Evolutionary conservation across 2,888 invertebrate genomes (phyloP).

Genomic region (Dryobota labecula): DNA sequence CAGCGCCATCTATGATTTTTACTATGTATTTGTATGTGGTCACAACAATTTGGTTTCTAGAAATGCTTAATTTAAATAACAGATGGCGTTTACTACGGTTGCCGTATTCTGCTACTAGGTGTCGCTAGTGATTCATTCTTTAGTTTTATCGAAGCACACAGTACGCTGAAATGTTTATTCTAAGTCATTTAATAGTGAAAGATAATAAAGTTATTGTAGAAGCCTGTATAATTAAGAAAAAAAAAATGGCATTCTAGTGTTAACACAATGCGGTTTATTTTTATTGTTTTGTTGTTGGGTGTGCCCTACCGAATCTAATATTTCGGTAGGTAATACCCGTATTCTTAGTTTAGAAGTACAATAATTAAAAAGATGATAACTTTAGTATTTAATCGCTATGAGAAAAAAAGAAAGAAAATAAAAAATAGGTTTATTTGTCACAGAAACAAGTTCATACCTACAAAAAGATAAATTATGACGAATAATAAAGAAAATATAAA

Average conservation of each 20-base stretch:
- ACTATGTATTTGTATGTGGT: not conserved
- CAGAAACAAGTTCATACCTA: too few relatives aligned
- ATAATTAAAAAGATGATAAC: too few relatives aligned
- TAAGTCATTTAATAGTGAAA: not conserved
- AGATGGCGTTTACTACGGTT: conserved; percentile 13
- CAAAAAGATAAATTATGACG: too few relatives aligned
- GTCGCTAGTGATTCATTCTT: conserved; percentile 17
- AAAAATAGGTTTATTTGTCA: too few relatives aligned
- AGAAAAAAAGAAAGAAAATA: too few relatives aligned
- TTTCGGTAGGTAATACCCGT: too few relatives aligned
- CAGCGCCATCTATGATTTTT: conserved; percentile 6
- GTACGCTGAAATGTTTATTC: not conserved
- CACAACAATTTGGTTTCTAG: rapidly evolving
- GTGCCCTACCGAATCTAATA: too few relatives aligned
- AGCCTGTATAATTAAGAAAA: not conserved
- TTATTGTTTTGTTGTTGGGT: too few relatives aligned
- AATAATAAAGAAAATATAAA: too few relatives aligned
- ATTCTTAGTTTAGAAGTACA: too few relatives aligned
- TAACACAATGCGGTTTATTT: too few relatives aligned
- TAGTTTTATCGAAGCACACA: not conserved
- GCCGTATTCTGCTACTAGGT: not conserved
- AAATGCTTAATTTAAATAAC: not conserved
- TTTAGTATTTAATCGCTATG: too few relatives aligned
- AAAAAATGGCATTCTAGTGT: not conserved
- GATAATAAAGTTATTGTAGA: not conserved